phyloP scores from a whole-genome alignment of 2,797 vertebrate species.

The Scarus forsteni region DNA sequence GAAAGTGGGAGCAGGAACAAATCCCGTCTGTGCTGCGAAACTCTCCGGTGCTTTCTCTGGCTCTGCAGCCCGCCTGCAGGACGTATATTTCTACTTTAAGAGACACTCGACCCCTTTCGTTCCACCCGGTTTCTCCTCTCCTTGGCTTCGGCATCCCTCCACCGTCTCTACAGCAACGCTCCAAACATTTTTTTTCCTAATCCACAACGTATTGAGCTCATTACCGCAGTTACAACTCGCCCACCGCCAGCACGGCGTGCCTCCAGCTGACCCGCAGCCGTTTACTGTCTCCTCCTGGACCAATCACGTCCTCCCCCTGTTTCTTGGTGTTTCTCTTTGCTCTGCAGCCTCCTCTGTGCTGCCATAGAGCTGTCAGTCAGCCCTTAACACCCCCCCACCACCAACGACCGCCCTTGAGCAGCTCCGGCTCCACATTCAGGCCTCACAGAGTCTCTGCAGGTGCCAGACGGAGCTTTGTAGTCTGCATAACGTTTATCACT shows the following conservation, averaged over 20 bases:
- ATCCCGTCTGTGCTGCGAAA: conserved; percentile 14
- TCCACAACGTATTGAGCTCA: conserved; percentile 69
- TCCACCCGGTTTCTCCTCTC: conserved; percentile 54
- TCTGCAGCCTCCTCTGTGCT: conserved; percentile 33
- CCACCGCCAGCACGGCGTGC: conserved; percentile 54
- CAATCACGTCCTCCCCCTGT: conserved; percentile 64
- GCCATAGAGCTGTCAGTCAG: conserved; percentile 67
- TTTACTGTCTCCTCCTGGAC: conserved; percentile 72
- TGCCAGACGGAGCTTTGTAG: conserved; percentile 63
- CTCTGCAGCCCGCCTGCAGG: conserved; percentile 21
- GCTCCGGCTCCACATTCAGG: conserved; percentile 47
- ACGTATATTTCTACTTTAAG: conserved; percentile 62
- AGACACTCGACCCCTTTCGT: conserved; percentile 66
- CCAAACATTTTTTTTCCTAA: conserved; percentile 58
- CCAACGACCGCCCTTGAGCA: conserved; percentile 19
- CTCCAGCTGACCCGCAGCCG: conserved; percentile 69
- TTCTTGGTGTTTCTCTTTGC: conserved; percentile 44
- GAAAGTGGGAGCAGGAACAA: conserved; percentile 8
- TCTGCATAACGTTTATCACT: conserved; percentile 55
- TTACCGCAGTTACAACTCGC: conserved; percentile 69
- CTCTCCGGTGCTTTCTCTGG: conserved; percentile 22
- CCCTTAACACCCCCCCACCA: conserved; percentile 16
- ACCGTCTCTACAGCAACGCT: conserved; percentile 53
- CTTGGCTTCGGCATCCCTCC: conserved; percentile 47
- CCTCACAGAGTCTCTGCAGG: conserved; percentile 60